These are phyloP conservation scores for Cliona cf. orientalis DNA, from an alignment of 37 sponge, comb jelly and placozoan genomes.

Conservation along the genomic window DNA sequence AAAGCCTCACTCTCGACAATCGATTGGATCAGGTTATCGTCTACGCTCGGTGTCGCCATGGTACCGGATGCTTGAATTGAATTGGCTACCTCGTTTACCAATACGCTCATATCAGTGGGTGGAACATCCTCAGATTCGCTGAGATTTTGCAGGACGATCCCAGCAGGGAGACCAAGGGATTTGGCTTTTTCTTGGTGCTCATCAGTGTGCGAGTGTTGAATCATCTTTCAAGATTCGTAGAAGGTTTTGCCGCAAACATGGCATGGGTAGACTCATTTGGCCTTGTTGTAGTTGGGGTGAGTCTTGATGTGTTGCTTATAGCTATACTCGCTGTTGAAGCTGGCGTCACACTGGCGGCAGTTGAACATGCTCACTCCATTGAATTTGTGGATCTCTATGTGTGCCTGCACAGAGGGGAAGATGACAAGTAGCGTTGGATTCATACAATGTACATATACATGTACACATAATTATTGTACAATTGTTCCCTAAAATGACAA, in stretches of 20 bases:
- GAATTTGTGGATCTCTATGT: slow-evolving; percentile 71
- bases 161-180: slow-evolving; percentile 21
- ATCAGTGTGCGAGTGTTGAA: slow-evolving; percentile 44
- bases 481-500: too few species aligned
- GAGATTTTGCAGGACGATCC: slow-evolving; percentile 3
- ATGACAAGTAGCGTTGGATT: too few species aligned
- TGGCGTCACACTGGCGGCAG: slow-evolving; percentile 51
- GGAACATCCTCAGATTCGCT: neutral
- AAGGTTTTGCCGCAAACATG: slow-evolving; percentile 46
- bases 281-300: slow-evolving; percentile 37
- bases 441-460: too few species aligned
- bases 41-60: slow-evolving; percentile 1
- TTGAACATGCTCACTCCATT: slow-evolving; percentile 43
- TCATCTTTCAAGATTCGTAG: slow-evolving; percentile 21
- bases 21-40: slow-evolving; percentile 21
- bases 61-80: neutral
- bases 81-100: slow-evolving; percentile 45
- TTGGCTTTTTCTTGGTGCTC: slow-evolving; percentile 48
- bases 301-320: slow-evolving; percentile 72
- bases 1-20: slow-evolving; percentile 22
- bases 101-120: slow-evolving; percentile 24
- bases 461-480: too few species aligned
- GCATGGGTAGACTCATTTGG: slow-evolving; percentile 31
- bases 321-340: slow-evolving; percentile 42
- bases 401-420: too few species aligned